Evolutionary conservation across 2,113 vertebrate genomes (phyloP).

Genomic region (Passer domesticus): DNA sequence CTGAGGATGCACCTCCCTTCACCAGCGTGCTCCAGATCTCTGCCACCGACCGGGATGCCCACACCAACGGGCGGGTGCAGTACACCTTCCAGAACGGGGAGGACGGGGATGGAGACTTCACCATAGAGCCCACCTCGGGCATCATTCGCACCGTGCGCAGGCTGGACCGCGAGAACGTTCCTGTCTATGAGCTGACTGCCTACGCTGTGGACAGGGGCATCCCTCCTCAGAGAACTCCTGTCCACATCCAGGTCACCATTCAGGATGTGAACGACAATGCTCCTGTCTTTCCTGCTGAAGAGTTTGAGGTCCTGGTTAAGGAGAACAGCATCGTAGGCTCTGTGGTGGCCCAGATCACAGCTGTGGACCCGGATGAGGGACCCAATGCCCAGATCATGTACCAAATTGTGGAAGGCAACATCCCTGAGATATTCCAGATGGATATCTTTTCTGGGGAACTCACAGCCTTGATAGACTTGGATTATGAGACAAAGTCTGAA

Average conservation of each 20-base stretch:
- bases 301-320: slow-evolving; percentile 94
- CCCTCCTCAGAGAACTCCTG: slow-evolving; percentile 89
- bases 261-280: slow-evolving; percentile 97
- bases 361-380: slow-evolving; percentile 92
- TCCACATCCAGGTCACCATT: slow-evolving; percentile 92
- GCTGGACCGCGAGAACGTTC: slow-evolving; percentile 90
- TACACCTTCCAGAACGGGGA: slow-evolving; percentile 98
- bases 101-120: slow-evolving; percentile 97
- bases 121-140: slow-evolving; percentile 97
- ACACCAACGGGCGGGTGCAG: slow-evolving; percentile 93
- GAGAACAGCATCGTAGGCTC: slow-evolving; percentile 97
- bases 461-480: slow-evolving; percentile 94
- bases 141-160: slow-evolving; percentile 91
- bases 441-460: slow-evolving; percentile 98
- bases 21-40: slow-evolving; percentile 97
- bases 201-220: slow-evolving; percentile 94
- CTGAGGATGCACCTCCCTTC: slow-evolving; percentile 93
- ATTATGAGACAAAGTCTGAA: slow-evolving; percentile 90
- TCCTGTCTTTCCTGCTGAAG: slow-evolving; percentile 92
- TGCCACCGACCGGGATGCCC: slow-evolving; percentile 93
- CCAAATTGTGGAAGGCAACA: slow-evolving; percentile 98
- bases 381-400: slow-evolving; percentile 98
- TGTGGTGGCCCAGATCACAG: slow-evolving; percentile 95
- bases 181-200: slow-evolving; percentile 92
- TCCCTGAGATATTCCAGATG: slow-evolving; percentile 98